Conservation (phyloP, 2,797 vertebrate species). For the Philypnodon macrostomus region DNA sequence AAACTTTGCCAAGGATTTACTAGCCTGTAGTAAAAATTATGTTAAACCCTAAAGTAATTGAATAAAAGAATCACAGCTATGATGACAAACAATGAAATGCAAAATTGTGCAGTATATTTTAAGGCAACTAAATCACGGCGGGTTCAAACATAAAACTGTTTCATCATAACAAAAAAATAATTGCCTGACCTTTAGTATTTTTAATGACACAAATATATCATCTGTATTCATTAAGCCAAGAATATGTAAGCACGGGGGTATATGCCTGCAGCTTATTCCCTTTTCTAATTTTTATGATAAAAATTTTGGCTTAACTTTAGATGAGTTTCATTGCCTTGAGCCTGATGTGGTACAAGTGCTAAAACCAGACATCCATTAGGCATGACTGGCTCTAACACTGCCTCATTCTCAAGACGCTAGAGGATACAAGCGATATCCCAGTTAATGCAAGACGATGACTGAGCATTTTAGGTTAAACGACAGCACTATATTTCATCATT, state of each 20-base stretch:
- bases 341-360: slow-evolving; percentile 2
- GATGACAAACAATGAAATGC: no score
- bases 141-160: not conserved
- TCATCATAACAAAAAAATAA: not conserved
- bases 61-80: no score
- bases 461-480: slow-evolving; percentile 26
- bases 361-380: not conserved
- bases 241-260: slow-evolving; percentile 2
- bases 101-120: no score
- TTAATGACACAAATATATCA: slow-evolving; percentile 9
- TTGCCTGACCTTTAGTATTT: slow-evolving; percentile 5
- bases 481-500: slow-evolving; percentile 12
- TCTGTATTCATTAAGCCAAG: not conserved
- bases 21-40: no score
- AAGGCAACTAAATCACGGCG: not conserved
- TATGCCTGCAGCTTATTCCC: slow-evolving; percentile 5
- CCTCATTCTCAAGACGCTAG: not conserved
- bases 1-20: no score
- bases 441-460: slow-evolving; percentile 24
- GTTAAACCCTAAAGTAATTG: no score
- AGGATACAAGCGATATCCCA: slow-evolving; percentile 9
- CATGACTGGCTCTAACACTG: not conserved
- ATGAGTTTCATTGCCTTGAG: slow-evolving; percentile 3
- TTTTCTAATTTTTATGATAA: slow-evolving; percentile 8
- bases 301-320: slow-evolving; percentile 5